These are phyloP conservation scores for Nothoprocta perdicaria DNA, from an alignment of 2,113 vertebrate species.

Conservation along the genomic window DNA sequence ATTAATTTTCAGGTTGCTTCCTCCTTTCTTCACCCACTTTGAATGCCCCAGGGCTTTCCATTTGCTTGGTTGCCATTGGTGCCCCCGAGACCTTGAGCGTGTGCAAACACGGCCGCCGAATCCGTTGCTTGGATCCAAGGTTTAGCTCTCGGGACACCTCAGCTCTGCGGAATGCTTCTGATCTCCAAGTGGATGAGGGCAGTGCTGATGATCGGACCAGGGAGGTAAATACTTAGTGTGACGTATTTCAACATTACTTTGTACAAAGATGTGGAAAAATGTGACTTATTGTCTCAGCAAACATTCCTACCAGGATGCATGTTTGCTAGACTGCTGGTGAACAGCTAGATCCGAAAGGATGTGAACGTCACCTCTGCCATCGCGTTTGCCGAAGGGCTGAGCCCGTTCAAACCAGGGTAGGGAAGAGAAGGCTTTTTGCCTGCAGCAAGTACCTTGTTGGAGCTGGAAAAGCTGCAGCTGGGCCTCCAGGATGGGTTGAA, in stretches of 20 bases:
- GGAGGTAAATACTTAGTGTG: constrained; percentile 25
- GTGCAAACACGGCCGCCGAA: not conserved
- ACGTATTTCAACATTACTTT: constrained; percentile 14
- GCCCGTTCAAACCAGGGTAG: not conserved
- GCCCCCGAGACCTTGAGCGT: not conserved
- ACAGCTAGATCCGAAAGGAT: constrained; percentile 11
- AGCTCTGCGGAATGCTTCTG: constrained; percentile 42
- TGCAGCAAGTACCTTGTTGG: not conserved
- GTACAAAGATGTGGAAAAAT: constrained; percentile 57
- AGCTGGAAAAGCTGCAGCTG: too few relatives aligned
- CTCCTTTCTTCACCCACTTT: not conserved
- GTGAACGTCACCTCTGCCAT: not conserved
- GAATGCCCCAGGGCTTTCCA: not conserved
- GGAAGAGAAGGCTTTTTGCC: not conserved
- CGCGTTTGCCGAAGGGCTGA: not conserved
- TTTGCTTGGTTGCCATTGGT: not conserved
- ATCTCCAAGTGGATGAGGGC: constrained; percentile 37
- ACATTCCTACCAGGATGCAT: constrained; percentile 46
- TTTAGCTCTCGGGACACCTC: constrained; percentile 13
- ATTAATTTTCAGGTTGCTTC: not conserved
- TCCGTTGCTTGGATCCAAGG: constrained; percentile 4
- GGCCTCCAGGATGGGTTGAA: not conserved
- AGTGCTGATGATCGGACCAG: constrained; percentile 7
- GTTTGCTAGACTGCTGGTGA: not conserved
- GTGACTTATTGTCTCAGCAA: constrained; percentile 43